Evolutionary conservation across 2,797 vertebrate species (phyloP).

Genomic region (Odontamblyopus lacepedii): DNA sequence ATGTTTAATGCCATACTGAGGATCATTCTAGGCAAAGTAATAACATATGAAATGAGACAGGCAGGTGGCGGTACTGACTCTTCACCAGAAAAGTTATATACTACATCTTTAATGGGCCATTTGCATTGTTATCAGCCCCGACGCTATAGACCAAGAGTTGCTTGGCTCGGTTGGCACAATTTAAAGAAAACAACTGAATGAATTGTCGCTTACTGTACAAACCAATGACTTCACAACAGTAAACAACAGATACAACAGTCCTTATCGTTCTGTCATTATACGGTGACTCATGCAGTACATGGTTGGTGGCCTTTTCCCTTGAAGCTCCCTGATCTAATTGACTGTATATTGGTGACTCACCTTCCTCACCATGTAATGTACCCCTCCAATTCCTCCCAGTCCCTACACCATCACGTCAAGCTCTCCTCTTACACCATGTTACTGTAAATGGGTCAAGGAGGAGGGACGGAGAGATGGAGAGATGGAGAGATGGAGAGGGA

Average conservation of each 20-base stretch:
- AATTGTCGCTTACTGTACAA: background rate
- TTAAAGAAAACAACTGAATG: too few species aligned
- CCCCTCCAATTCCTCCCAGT: background rate
- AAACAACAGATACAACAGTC: background rate
- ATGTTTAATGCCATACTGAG: too few species aligned
- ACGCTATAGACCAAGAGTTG: too few species aligned
- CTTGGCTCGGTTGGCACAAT: too few species aligned
- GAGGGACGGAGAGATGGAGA: slow-evolving; percentile 5
- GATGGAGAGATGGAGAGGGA: slow-evolving; percentile 12
- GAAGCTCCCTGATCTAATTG: background rate
- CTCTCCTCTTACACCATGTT: slow-evolving; percentile 43
- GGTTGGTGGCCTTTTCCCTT: background rate
- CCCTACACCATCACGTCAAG: slow-evolving; percentile 26
- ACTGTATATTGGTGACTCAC: background rate
- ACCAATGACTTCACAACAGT: background rate
- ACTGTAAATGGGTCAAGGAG: slow-evolving; percentile 64
- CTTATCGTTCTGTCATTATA: background rate
- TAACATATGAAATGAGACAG: too few species aligned
- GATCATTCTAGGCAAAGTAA: too few species aligned
- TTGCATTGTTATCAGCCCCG: too few species aligned
- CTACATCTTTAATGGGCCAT: too few species aligned
- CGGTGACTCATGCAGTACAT: background rate
- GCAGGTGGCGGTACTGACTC: too few species aligned
- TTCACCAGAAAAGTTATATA: too few species aligned
- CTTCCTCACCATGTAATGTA: slow-evolving; percentile 1